These are phyloP conservation scores for Zaprionus vittiger DNA, from an alignment of 1,140 invertebrate genomes.

Conservation along the genomic window DNA sequence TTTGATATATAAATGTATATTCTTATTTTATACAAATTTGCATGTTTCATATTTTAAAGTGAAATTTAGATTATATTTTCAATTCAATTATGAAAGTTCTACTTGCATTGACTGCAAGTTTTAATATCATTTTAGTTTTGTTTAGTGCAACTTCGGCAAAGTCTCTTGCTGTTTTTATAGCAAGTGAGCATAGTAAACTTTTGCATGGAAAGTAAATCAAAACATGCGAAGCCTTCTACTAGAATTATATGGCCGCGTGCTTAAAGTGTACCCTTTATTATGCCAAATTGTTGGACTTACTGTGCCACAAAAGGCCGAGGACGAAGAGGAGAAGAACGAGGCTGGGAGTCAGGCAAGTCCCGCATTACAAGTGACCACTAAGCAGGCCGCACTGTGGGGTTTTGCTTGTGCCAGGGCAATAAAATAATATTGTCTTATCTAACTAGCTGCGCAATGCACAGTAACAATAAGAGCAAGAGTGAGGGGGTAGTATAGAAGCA, in stretches of 20 bases:
- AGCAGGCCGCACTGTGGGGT: constrained; percentile 17
- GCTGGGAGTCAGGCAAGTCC: neutral
- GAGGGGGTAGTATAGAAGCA: neutral
- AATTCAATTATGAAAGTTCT: neutral
- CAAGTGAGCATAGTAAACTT: constrained; percentile 6
- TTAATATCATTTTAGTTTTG: neutral
- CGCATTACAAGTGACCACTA: constrained; percentile 48
- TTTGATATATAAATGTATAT: too few species aligned
- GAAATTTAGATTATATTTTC: too few species aligned
- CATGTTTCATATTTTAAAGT: too few species aligned
- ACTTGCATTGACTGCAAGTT: neutral
- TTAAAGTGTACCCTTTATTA: constrained; percentile 26
- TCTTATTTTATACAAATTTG: too few species aligned
- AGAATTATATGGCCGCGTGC: neutral
- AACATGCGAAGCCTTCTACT: constrained; percentile 14
- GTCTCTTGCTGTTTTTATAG: neutral
- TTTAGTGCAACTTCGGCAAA: neutral
- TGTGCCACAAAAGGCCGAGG: constrained; percentile 5
- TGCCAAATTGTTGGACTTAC: constrained; percentile 30
- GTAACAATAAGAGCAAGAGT: constrained; percentile 34
- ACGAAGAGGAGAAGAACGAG: neutral
- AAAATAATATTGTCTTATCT: constrained; percentile 82
- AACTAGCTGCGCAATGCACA: constrained; percentile 78
- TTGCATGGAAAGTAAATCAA: constrained; percentile 23
- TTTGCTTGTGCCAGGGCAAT: constrained; percentile 47